Percentiles rank a stretch among this genome's conserved stretches.
These are phyloP conservation scores for Drosophila gaucha DNA, from an alignment of 2,888 invertebrate species.

Conservation along the genomic window DNA sequence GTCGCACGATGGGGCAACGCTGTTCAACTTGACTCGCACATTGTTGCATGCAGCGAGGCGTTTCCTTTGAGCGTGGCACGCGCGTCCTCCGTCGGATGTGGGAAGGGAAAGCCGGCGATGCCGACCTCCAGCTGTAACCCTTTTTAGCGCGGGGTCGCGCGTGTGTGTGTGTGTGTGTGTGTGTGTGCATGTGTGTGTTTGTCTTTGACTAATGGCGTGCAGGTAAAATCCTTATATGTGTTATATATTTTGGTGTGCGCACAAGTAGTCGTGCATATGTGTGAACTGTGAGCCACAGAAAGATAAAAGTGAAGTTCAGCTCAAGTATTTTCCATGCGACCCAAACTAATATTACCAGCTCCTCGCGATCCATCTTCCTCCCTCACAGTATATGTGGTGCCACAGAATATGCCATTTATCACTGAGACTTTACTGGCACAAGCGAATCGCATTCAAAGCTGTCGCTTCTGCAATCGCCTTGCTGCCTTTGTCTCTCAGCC, in stretches of 20 bases:
- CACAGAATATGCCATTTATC: conserved; percentile 63
- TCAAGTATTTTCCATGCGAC: conserved; percentile 63
- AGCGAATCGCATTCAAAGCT: conserved; percentile 36
- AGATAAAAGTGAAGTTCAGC: conserved; percentile 67
- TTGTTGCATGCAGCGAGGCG: conserved; percentile 71
- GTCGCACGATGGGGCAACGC: conserved; percentile 31
- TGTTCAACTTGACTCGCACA: conserved; percentile 67
- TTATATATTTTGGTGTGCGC: conserved; percentile 15
- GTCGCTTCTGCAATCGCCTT: conserved; percentile 19
- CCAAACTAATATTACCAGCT: conserved; percentile 47
- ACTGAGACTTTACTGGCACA: conserved; percentile 61
- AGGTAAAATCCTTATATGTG: conserved; percentile 58
- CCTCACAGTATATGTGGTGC: background rate
- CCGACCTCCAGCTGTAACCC: conserved; percentile 34
- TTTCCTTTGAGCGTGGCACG: conserved; percentile 64
- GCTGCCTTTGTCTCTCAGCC: conserved; percentile 54
- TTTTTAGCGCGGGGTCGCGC: conserved; percentile 4
- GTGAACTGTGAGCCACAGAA: conserved; percentile 10
- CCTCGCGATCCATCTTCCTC: conserved; percentile 6
- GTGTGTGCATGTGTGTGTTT: conserved; percentile 10
- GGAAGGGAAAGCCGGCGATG: background rate
- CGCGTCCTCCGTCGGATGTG: conserved; percentile 20
- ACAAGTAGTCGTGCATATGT: conserved; percentile 1
- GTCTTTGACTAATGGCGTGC: conserved; percentile 58
- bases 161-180: background rate